Base-by-base conservation (phyloP, 2,113 vertebrate species). In the Donacobius atricapilla region DNA sequence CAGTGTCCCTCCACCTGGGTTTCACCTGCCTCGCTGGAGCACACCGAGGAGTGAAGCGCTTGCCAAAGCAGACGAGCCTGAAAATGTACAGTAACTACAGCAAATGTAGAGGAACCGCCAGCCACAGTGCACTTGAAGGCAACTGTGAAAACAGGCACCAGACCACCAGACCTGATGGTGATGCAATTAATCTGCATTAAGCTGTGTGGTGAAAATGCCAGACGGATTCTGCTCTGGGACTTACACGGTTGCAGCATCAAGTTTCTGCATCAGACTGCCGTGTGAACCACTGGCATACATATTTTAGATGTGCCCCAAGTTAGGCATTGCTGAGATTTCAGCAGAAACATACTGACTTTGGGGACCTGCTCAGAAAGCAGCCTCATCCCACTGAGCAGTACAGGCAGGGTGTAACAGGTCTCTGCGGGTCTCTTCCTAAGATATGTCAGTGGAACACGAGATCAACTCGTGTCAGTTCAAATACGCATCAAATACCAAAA, bases 271-370 rank as follows among this genome's bases (percentile, higher is more conserved):
- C 54, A 17, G 45, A 5, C 28, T 54, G 7, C 33, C 12, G n/a
- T 11, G 25, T 35, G 70, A 69, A 31, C 35, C 33, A 7, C 57
- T 47, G 50, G 9, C 13, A 27, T 10, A 6, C 1, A 0, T 51
- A 3, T 69, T 85, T 84, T 7, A 83, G 65, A 39, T 1, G 2
- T 54, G n/a, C 28, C 61, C 45, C 58, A 35, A 40, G 50, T 65
- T 15, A 45, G 57, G 51, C 48, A 20, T 13, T 17, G 17, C 40
- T 64, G 57, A 27, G 25, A 33, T 83, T 78, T 77, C 5, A 9
- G 28, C 12, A 40, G 83, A 84, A 91, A 6, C 24, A 1, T 3
- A 2, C 4, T 15, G 51, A 13, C 70, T 50, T 65, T 61, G 44
- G 37, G 63, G 50, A 72, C 13, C 50, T 60, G 40, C 71, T 65